Evolutionary conservation across 2,888 invertebrate genomes (phyloP).

Genomic region (Lithophane ornitopus): DNA sequence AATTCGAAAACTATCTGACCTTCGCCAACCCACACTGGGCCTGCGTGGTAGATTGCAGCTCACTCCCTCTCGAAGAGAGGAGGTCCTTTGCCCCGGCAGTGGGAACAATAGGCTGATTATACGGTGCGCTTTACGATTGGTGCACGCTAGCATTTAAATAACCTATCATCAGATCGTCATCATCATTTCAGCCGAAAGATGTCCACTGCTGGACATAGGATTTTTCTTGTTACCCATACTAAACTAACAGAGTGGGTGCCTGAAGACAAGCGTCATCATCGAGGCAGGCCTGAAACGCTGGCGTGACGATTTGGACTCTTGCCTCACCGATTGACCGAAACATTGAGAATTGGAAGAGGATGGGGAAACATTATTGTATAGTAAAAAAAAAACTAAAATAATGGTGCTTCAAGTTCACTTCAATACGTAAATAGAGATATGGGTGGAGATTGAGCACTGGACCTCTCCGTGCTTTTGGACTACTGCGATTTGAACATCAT

Average conservation of each 20-base stretch:
- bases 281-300: neutral
- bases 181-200: no score
- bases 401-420: neutral
- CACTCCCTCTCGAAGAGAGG: no score
- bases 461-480: no score
- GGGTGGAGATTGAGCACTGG: neutral
- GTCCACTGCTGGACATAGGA: no score
- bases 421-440: neutral
- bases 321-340: neutral
- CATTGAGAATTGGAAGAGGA: neutral
- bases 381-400: neutral
- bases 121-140: neutral
- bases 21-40: no score
- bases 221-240: neutral
- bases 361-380: neutral
- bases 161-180: no score
- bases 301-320: neutral
- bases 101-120: neutral
- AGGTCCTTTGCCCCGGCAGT: no score
- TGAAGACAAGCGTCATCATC: neutral
- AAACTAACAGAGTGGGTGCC: neutral
- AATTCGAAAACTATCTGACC: no score
- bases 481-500: no score
- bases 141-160: neutral
- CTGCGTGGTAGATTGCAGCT: no score